Evolutionary conservation across 2,888 invertebrate species (phyloP), one percentile per base, ranked within the genome.

Genomic region (Trimorus sp.): DNA sequence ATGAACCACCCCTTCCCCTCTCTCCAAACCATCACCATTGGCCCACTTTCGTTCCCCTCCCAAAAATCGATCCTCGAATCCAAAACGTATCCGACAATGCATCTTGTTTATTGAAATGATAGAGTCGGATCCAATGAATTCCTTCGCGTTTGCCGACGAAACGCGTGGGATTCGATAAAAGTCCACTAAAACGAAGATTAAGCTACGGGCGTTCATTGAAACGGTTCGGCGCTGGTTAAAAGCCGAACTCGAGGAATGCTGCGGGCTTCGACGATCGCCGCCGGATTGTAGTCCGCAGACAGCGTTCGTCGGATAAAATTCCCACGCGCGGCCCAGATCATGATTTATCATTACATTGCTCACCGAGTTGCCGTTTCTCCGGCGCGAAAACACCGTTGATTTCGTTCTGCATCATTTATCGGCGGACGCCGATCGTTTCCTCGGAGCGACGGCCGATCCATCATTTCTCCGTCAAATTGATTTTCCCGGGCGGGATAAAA

Each of bases 171-270:
- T 62, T 62, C 76, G 68, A 81, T 66, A 66, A 76, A 76, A 76
- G 71, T 76, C 45, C 59, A 42, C 66, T 63, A 70, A 81, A 81
- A 81, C 63, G 68, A 76, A 81, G 80, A 81, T 81, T 81, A 76
- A 81, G 76, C 56, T 71, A 26, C 76, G 54, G 15, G n/a, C 53
- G 51, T 66, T 81, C 68, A 81, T 81, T 81, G 76, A 70, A 76
- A 76, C 62, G 60, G 66, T 76, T 51, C 54, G 45, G 42, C 65
- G 38, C 65, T 80, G 70, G 75, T 70, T 80, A 70, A 71, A 80
- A 75, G 75, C 59, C 58, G 76, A 81, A 81, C 70, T 71, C 80
- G 68, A 76, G 80, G 51, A 71, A 81, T 76, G 42, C 62, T 48
- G 40, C 51, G 48, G 66, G 76, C 69, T 70, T 65, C 59, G 16